These are phyloP conservation scores for Calameuta pallipes DNA, from an alignment of 2,888 invertebrate species.

Conservation along the genomic window DNA sequence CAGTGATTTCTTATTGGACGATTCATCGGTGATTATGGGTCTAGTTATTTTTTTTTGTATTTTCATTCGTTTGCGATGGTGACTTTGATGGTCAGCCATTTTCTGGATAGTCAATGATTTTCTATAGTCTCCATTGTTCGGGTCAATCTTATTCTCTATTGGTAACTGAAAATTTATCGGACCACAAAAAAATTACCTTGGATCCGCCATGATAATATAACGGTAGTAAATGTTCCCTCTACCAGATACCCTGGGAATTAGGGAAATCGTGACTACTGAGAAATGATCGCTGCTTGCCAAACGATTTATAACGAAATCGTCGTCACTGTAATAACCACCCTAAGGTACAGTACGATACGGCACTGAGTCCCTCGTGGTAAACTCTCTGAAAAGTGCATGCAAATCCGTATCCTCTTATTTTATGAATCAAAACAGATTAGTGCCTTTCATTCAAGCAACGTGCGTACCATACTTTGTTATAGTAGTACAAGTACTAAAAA, in stretches of 20 bases:
- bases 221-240: neutral
- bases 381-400: neutral
- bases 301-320: neutral
- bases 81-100: neutral
- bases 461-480: neutral
- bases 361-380: neutral
- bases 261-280: neutral
- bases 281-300: neutral
- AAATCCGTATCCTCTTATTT: constrained; percentile 17
- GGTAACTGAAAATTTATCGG: neutral
- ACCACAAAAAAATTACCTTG: neutral
- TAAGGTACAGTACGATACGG: neutral
- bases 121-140: neutral
- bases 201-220: neutral
- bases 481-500: neutral
- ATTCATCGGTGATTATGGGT: neutral
- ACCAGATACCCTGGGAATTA: neutral
- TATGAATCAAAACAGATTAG: constrained; percentile 26
- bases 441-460: constrained; percentile 16
- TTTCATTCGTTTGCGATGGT: neutral
- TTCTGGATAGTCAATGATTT: neutral
- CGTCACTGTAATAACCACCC: neutral
- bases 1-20: neutral
- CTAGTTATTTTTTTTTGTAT: neutral
- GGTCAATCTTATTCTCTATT: neutral